phyloP scores from a whole-genome alignment of 1,140 invertebrate genomes.

The Antheraea pernyi region DNA sequence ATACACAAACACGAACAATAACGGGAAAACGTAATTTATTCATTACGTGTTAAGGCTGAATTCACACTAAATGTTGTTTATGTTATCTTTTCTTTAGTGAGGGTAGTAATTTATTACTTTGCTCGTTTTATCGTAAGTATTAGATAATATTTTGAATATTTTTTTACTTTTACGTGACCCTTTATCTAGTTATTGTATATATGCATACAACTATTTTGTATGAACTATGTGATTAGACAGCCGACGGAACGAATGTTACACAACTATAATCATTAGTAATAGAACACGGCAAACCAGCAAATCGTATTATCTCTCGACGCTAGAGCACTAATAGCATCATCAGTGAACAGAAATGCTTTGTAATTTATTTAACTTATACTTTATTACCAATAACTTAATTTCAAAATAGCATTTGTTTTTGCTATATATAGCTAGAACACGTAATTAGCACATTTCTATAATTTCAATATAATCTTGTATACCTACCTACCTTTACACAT shows the following conservation, averaged over 20 bases:
- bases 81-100: too few species aligned
- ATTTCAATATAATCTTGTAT: too few species aligned
- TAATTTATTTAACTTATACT: background rate
- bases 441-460: background rate
- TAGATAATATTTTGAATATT: too few species aligned
- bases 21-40: too few species aligned
- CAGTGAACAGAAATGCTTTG: background rate
- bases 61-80: too few species aligned
- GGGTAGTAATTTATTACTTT: too few species aligned
- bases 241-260: background rate
- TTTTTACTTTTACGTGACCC: too few species aligned
- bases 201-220: background rate
- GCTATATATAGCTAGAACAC: background rate
- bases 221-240: background rate
- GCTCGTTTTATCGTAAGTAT: too few species aligned
- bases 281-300: background rate
- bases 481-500: too few species aligned
- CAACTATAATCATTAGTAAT: background rate
- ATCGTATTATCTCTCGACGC: background rate
- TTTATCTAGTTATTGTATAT: too few species aligned
- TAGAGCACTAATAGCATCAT: background rate
- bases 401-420: background rate
- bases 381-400: background rate
- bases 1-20: too few species aligned
- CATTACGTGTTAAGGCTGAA: too few species aligned